phyloP scores from a whole-genome alignment of 2,113 vertebrate genomes.

The Syngnathus scovelli region DNA sequence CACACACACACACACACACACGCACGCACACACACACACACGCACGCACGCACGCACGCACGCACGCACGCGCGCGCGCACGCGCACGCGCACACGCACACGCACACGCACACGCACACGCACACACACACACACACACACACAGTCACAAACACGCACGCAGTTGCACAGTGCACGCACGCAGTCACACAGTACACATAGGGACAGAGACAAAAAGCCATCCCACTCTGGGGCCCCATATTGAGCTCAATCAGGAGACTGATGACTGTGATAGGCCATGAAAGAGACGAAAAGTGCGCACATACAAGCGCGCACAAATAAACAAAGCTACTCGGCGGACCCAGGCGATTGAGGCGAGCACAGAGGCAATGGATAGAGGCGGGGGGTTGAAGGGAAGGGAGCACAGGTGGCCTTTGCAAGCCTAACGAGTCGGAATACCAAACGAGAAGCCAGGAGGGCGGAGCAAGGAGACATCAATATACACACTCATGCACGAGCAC shows the following conservation, averaged over 20 bases:
- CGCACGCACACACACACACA: slow-evolving; percentile 3
- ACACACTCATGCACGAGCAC: not conserved
- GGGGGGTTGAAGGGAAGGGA: not conserved
- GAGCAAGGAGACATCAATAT: not conserved
- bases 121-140: slow-evolving; percentile 22
- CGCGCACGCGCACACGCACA: slow-evolving; percentile 35
- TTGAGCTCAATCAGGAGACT: slow-evolving; percentile 59
- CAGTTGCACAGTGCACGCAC: too few relatives aligned
- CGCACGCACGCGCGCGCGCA: too few relatives aligned
- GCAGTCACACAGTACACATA: too few relatives aligned
- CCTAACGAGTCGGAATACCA: slow-evolving; percentile 30
- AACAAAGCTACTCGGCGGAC: slow-evolving; percentile 23
- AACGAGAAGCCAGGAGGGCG: not conserved
- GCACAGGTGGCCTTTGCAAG: slow-evolving; percentile 34
- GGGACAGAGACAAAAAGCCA: slow-evolving; percentile 40
- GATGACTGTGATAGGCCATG: slow-evolving; percentile 54
- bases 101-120: slow-evolving; percentile 35
- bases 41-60: too few relatives aligned
- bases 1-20: slow-evolving; percentile 23
- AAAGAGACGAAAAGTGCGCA: slow-evolving; percentile 23
- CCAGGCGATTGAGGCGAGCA: slow-evolving; percentile 44
- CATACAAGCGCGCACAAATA: slow-evolving; percentile 9
- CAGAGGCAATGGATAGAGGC: slow-evolving; percentile 1
- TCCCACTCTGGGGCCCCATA: slow-evolving; percentile 56
- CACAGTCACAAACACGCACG: not conserved